Evolutionary conservation across 2,888 invertebrate genomes (phyloP).

Genomic region (Sicus ferrugineus): DNA sequence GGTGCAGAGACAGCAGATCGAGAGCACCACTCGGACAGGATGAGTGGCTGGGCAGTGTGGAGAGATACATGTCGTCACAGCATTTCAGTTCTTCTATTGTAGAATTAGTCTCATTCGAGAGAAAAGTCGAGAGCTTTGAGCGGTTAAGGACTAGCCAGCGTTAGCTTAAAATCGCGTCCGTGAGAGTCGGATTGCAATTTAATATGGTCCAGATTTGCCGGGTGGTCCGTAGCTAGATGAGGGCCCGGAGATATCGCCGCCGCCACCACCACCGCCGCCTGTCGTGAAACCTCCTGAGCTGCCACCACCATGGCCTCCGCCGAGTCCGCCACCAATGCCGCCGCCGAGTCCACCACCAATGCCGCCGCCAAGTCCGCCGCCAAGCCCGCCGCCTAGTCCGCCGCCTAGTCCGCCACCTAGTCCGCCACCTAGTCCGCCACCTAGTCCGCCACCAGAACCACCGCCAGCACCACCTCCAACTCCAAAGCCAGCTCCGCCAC

Average conservation of each 20-base stretch:
- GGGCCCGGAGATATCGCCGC: constrained; percentile 55
- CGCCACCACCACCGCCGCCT: constrained; percentile 47
- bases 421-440: constrained; percentile 40
- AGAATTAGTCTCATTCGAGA: constrained; percentile 36
- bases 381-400: constrained; percentile 45
- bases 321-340: constrained; percentile 31
- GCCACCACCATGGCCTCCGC: constrained; percentile 54
- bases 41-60: background rate
- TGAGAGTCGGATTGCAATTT: constrained; percentile 44
- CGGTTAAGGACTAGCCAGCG: constrained; percentile 56
- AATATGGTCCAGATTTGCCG: constrained; percentile 75
- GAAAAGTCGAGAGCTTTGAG: constrained; percentile 33
- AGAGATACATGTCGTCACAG: constrained; percentile 41
- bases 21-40: constrained; percentile 14
- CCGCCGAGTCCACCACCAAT: constrained; percentile 53
- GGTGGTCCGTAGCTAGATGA: constrained; percentile 74
- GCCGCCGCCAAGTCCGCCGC: constrained; percentile 46
- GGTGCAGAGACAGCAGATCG: constrained; percentile 33
- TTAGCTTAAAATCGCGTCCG: constrained; percentile 46
- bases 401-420: constrained; percentile 38
- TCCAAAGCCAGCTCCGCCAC: constrained; percentile 47
- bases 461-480: constrained; percentile 50
- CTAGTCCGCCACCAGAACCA: constrained; percentile 42
- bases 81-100: constrained; percentile 36
- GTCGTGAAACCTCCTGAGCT: constrained; percentile 42